These are phyloP conservation scores for Bimastos eiseni DNA, from an alignment of 2,888 invertebrate genomes.

Conservation along the genomic window DNA sequence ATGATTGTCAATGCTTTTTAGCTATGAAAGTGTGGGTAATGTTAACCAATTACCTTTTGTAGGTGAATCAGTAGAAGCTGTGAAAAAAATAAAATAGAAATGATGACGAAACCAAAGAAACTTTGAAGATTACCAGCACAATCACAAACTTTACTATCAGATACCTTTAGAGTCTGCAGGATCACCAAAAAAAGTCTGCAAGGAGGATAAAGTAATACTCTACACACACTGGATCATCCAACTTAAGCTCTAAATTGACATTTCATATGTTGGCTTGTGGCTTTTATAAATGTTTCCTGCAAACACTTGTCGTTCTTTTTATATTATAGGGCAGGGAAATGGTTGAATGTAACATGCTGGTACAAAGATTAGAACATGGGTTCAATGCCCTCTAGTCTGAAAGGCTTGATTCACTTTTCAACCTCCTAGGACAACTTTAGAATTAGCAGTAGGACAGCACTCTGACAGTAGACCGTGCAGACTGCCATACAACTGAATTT, in stretches of 20 bases:
- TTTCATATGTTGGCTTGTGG: neutral
- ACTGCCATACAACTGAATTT: too few species aligned
- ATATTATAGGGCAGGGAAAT: neutral
- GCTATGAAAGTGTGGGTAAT: neutral
- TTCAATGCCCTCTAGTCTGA: too few species aligned
- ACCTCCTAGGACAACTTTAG: too few species aligned
- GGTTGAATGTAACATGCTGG: too few species aligned
- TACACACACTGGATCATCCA: too few species aligned
- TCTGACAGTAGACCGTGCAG: too few species aligned
- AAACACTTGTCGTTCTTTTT: neutral
- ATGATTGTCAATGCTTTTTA: neutral
- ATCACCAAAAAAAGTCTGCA: neutral
- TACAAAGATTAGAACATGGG: too few species aligned
- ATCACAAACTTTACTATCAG: neutral
- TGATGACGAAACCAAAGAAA: neutral
- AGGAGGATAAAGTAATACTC: too few species aligned
- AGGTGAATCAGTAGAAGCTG: slow-evolving; percentile 36
- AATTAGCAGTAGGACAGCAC: too few species aligned
- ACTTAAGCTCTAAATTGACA: neutral
- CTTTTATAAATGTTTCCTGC: neutral
- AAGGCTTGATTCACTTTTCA: too few species aligned
- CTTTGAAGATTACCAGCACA: neutral
- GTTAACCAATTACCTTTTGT: slow-evolving; percentile 33
- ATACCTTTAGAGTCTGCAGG: neutral
- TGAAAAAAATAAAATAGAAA: neutral